Percentiles rank a stretch among this genome's conserved stretches.
Evolutionary conservation across 2,797 vertebrate genomes (phyloP).

Genomic region (Poeciliopsis paucimaculata): DNA sequence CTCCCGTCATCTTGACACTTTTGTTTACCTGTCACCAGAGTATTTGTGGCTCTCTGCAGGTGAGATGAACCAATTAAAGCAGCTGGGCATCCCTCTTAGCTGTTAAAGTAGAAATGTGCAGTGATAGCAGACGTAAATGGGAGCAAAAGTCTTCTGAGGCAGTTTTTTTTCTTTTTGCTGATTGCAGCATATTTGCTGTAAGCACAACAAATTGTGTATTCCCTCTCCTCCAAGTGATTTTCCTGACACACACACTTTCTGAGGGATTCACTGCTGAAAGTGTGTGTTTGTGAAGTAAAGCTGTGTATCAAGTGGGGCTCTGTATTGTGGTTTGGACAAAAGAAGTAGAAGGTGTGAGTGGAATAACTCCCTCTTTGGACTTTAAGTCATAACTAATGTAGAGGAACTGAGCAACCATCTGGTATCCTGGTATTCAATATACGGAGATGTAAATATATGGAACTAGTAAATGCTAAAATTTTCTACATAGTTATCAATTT

Average conservation of each 20-base stretch:
- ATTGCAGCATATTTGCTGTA: constrained; percentile 51
- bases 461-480: not conserved
- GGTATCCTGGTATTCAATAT: not conserved
- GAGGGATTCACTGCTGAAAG: not conserved
- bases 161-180: constrained; percentile 47
- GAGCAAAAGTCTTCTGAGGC: constrained; percentile 48
- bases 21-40: constrained; percentile 46
- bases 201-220: constrained; percentile 50
- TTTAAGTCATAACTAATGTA: not conserved
- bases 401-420: not conserved
- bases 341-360: not conserved
- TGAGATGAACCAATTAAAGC: constrained; percentile 46
- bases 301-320: not conserved
- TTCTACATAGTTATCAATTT: not conserved
- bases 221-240: constrained; percentile 14
- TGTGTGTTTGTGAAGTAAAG: constrained; percentile 7
- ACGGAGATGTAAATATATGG: not conserved
- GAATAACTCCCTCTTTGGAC: not conserved
- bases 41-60: constrained; percentile 32
- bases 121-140: constrained; percentile 44
- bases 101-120: constrained; percentile 36
- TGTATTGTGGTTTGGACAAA: not conserved
- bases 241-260: constrained; percentile 14
- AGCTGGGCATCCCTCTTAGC: constrained; percentile 24
- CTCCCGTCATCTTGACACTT: constrained; percentile 26